These are phyloP conservation scores for Montipora capricornis DNA, from an alignment of 64 coral and sea anemone species.

Conservation along the genomic window DNA sequence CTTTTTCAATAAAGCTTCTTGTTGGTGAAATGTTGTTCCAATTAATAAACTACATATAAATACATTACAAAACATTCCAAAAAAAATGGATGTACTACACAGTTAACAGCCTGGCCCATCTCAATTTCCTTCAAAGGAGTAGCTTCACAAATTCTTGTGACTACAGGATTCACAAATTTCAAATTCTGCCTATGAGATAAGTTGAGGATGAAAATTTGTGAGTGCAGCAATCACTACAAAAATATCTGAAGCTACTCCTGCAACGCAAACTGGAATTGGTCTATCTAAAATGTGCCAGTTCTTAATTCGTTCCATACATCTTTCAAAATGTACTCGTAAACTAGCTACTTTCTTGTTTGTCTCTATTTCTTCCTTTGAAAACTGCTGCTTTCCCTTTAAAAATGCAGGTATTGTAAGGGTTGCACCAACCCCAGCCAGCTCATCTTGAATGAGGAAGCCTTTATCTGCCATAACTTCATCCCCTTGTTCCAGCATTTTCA, in stretches of 20 bases:
- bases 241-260: constrained; percentile 51
- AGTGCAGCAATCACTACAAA: constrained; percentile 62
- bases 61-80: neutral
- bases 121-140: too few relatives aligned
- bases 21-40: neutral
- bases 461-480: constrained; percentile 41
- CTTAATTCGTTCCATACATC: constrained; percentile 72
- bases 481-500: constrained; percentile 12
- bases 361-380: too few relatives aligned
- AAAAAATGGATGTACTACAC: neutral
- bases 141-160: too few relatives aligned
- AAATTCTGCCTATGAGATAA: neutral
- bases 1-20: neutral
- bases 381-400: too few relatives aligned
- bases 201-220: constrained; percentile 59
- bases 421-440: too few relatives aligned
- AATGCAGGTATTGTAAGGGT: too few relatives aligned
- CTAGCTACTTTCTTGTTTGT: too few relatives aligned
- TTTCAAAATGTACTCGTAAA: neutral
- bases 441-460: neutral
- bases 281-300: constrained; percentile 75
- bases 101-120: neutral
- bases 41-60: neutral
- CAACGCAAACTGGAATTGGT: constrained; percentile 36
- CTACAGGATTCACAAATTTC: too few relatives aligned